Base-by-base conservation (phyloP, 2,797 vertebrate genomes). In the Brachymystax lenok region DNA sequence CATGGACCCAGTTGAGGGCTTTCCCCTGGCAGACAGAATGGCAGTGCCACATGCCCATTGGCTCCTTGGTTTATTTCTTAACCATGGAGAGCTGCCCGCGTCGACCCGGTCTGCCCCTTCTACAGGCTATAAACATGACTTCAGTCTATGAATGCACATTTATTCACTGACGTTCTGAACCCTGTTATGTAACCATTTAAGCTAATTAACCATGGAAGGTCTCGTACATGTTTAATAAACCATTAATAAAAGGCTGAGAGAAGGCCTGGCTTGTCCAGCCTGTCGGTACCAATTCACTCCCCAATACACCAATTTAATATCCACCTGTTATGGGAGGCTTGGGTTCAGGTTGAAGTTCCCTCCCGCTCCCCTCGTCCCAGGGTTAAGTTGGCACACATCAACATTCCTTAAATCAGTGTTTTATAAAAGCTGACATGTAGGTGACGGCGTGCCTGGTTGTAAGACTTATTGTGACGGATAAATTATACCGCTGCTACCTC, bases 61-160 rank as follows among this genome's bases (percentile, higher is more conserved):
- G 77, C 13, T 35, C n/a, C 35, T 69, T 80, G 77, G 81, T 88
- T 88, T 86, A 79, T 89, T 85, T 82, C 77, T 67, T 19, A 84
- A 50, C 77, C 74, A 80, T 73, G 72, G 40, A 61, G 73, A 80
- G 70, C 82, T 68, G 68, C 83, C 19, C 19, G 76, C 73, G 52
- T 69, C 75, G 21, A 13, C 69, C 52, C 74, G 24, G 61, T 78
- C 69, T 77, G 56, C 67, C 64, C 64, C 71, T 80, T 79, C 68
- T 75, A 80, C 40, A 1, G 73, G 64, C 76, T 81, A 27, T 46
- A 27, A 67, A n/a, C 73, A 68, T 52, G 28, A 33, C 21, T 17
- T 75, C 64, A 63, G 30, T 30, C 74, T 17, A 52, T 66, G 3
- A 72, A 72, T 69, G 35, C 28, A 16, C 74, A 28, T 46, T 35